Percentiles rank a stretch among this genome's conserved stretches.
Evolutionary conservation across 1,140 invertebrate species (phyloP).

Genomic region (Ceratosolen fusciceps): DNA sequence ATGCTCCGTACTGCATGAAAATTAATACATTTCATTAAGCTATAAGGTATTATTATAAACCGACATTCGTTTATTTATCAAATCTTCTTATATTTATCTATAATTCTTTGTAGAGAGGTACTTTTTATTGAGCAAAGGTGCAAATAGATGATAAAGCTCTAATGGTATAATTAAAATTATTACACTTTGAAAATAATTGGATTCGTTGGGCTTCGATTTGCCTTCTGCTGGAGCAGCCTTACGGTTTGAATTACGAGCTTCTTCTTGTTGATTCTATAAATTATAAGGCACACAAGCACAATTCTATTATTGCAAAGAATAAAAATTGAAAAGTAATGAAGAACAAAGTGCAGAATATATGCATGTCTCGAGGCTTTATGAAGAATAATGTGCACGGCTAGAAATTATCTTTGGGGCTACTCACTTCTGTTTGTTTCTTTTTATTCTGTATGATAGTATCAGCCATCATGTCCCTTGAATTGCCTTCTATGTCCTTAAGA

Average conservation of each 20-base stretch:
- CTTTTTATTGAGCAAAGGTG: too few species aligned
- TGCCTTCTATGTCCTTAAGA: slow-evolving; percentile 81
- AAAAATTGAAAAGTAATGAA: neutral
- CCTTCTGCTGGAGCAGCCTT: slow-evolving; percentile 53
- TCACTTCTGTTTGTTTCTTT: slow-evolving; percentile 49
- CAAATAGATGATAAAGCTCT: too few species aligned
- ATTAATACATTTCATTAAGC: neutral
- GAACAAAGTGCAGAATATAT: too few species aligned
- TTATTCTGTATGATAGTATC: slow-evolving; percentile 65
- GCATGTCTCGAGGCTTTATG: too few species aligned
- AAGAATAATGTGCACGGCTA: too few species aligned
- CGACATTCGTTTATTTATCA: too few species aligned
- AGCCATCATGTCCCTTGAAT: slow-evolving; percentile 81
- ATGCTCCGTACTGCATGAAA: slow-evolving; percentile 11
- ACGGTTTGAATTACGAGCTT: slow-evolving; percentile 51
- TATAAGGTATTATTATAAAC: too few species aligned
- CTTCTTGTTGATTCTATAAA: slow-evolving; percentile 36
- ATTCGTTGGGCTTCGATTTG: slow-evolving; percentile 14
- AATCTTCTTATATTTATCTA: too few species aligned
- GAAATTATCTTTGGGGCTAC: too few species aligned
- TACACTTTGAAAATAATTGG: slow-evolving; percentile 38
- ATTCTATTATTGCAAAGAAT: neutral
- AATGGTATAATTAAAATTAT: neutral
- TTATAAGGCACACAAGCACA: slow-evolving; percentile 8
- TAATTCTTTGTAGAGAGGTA: too few species aligned